Conservation (phyloP, 2,888 invertebrate species). For the Elaeidobius kamerunicus region DNA sequence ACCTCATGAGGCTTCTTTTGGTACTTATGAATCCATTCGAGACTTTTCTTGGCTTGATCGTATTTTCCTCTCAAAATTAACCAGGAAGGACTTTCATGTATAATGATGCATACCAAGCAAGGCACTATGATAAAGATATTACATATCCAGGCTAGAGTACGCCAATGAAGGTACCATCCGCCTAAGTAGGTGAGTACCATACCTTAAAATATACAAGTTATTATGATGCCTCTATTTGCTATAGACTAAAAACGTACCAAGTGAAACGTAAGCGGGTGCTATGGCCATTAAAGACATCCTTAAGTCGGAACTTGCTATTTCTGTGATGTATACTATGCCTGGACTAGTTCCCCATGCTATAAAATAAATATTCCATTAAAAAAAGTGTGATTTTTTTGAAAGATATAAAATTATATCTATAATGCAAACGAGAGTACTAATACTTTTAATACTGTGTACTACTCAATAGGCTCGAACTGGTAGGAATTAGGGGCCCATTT, state of each 20-base stretch:
- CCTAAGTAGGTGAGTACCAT: slow-evolving; percentile 57
- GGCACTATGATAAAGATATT: slow-evolving; percentile 54
- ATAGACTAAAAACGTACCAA: slow-evolving; percentile 48
- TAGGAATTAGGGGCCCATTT: too few relatives aligned
- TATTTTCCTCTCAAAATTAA: slow-evolving; percentile 54
- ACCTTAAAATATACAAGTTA: slow-evolving; percentile 42
- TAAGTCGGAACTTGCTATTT: slow-evolving; percentile 57
- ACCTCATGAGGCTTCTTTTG: slow-evolving; percentile 45
- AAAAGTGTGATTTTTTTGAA: not conserved
- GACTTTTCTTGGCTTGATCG: slow-evolving; percentile 53
- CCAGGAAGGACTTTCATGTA: slow-evolving; percentile 61
- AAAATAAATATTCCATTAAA: slow-evolving; percentile 26
- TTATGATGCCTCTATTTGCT: not conserved
- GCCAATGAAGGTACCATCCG: slow-evolving; percentile 56
- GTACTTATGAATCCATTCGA: slow-evolving; percentile 51
- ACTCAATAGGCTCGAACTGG: too few relatives aligned
- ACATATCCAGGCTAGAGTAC: slow-evolving; percentile 55
- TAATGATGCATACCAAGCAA: slow-evolving; percentile 51
- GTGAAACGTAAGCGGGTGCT: slow-evolving; percentile 57
- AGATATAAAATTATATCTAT: too few relatives aligned
- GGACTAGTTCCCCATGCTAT: slow-evolving; percentile 57
- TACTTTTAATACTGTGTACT: too few relatives aligned
- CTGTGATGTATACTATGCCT: slow-evolving; percentile 60
- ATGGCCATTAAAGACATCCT: slow-evolving; percentile 58
- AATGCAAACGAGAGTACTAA: too few relatives aligned